A percentile compares a stretch with the other conserved stretches of the same genome.
Evolutionary conservation across 2,888 invertebrate genomes (phyloP).

Genomic region (Drosophila anomelani): DNA sequence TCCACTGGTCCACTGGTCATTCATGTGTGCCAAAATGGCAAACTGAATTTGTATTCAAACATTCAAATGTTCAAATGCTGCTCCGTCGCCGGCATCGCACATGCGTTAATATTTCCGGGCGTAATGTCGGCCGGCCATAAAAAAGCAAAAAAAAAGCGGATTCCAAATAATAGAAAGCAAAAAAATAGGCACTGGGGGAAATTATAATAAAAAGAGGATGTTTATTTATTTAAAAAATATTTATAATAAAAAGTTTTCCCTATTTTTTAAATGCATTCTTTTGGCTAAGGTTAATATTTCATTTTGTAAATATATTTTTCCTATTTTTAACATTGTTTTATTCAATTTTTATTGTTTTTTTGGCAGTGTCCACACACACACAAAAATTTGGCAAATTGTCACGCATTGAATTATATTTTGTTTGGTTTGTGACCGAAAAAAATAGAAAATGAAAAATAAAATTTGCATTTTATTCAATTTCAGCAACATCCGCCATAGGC

Average conservation of each 20-base stretch:
- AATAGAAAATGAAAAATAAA: conserved; percentile 60
- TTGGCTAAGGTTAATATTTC: no score
- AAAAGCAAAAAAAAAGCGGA: conserved; percentile 52
- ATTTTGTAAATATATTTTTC: not conserved
- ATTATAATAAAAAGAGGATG: not conserved
- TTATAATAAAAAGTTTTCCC: no score
- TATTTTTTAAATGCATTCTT: not conserved
- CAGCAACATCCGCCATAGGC: conserved; percentile 48
- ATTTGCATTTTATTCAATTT: conserved; percentile 84
- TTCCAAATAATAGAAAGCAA: conserved; percentile 38
- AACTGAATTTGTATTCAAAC: conserved; percentile 76
- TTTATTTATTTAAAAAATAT: no score
- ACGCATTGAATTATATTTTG: conserved; percentile 77
- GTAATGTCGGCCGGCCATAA: conserved; percentile 63
- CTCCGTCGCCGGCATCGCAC: conserved; percentile 54
- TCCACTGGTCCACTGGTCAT: conserved; percentile 63
- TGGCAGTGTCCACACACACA: conserved; percentile 18
- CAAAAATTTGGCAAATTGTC: conserved; percentile 70
- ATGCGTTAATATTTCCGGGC: conserved; percentile 80
- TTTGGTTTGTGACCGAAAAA: conserved; percentile 52
- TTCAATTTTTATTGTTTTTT: not conserved
- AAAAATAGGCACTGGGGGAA: conserved; percentile 16
- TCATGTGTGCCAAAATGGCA: conserved; percentile 80
- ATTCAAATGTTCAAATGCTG: conserved; percentile 67
- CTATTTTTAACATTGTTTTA: not conserved